These are phyloP conservation scores for Mormyrops attenuatus DNA, from an alignment of 2,797 vertebrate species.

Conservation along the genomic window DNA sequence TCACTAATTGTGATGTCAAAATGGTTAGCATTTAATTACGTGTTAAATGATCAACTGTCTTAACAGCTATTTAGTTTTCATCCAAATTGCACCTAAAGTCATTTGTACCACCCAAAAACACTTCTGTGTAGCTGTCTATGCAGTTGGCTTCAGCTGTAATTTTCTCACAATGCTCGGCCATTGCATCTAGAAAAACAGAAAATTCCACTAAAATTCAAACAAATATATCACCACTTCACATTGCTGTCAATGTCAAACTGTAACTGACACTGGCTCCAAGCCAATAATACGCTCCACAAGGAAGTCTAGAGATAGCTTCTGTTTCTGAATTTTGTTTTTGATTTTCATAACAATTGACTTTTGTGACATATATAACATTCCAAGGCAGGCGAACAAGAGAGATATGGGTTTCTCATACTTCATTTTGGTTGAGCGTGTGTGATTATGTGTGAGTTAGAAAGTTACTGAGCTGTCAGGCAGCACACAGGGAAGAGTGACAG, in stretches of 20 bases:
- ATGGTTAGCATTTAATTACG: not conserved
- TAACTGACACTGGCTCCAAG: not conserved
- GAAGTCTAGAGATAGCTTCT: not conserved
- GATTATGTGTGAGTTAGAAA: not conserved
- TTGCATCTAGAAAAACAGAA: not conserved
- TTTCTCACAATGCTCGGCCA: not conserved
- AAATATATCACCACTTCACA: not conserved
- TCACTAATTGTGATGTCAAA: not conserved
- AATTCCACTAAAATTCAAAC: not conserved
- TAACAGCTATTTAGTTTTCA: not conserved
- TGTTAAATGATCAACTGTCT: not conserved
- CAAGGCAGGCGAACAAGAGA: not conserved
- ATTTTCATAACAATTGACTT: not conserved
- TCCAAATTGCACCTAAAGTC: not conserved
- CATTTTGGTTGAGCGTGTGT: not conserved
- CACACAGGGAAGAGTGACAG: not conserved
- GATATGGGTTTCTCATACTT: not conserved
- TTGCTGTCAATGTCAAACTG: not conserved
- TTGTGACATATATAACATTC: not conserved
- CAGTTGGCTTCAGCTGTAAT: not conserved
- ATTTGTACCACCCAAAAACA: not conserved
- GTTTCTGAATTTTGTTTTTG: not conserved
- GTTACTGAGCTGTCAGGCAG: not conserved
- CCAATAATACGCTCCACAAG: not conserved
- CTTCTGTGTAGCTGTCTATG: not conserved